phyloP scores from a whole-genome alignment of 2,888 invertebrate species.

The Drosophila phalerata region DNA sequence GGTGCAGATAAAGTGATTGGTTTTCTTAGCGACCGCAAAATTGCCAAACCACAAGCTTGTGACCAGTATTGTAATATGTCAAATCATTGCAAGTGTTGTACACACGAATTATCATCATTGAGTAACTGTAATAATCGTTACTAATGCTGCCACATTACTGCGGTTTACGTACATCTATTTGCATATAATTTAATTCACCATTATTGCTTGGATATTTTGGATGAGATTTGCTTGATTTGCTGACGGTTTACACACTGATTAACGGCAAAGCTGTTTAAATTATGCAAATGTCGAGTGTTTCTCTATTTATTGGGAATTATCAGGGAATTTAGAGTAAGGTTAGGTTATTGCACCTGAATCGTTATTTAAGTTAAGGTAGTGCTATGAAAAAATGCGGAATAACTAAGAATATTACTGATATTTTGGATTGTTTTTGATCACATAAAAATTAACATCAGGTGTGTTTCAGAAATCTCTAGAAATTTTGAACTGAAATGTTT shows the following conservation, averaged over 20 bases:
- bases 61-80: slow-evolving; percentile 35
- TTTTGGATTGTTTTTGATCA: no score
- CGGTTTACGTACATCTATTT: slow-evolving; percentile 5
- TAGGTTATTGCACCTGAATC: no score
- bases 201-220: slow-evolving; percentile 7
- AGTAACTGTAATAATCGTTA: slow-evolving; percentile 1
- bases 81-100: slow-evolving; percentile 32
- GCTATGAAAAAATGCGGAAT: no score
- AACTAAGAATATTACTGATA: no score
- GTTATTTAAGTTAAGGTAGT: no score
- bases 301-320: background rate
- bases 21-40: slow-evolving; percentile 49
- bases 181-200: slow-evolving; percentile 27
- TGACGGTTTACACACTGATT: background rate
- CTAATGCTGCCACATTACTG: slow-evolving; percentile 17
- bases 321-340: background rate
- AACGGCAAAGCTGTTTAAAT: background rate
- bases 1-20: slow-evolving; percentile 60
- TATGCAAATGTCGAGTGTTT: slow-evolving; percentile 8
- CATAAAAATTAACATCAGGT: no score
- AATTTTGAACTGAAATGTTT: no score
- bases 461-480: no score
- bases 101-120: slow-evolving; percentile 7
- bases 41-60: slow-evolving; percentile 38
- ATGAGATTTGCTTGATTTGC: slow-evolving; percentile 19